phyloP scores from a whole-genome alignment of 2,888 invertebrate genomes.

The Mesoligia furuncula region DNA sequence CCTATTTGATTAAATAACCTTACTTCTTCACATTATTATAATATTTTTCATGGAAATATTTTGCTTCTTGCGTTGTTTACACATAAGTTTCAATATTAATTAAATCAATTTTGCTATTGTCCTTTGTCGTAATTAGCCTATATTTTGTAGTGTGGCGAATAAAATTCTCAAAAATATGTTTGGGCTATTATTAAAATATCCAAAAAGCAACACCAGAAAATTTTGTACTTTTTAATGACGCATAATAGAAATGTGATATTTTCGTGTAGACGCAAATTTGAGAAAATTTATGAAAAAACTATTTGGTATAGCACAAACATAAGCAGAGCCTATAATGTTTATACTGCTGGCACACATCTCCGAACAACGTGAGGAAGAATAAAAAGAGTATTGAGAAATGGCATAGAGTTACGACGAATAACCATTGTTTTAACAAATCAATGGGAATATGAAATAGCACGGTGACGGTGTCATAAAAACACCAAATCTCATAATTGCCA shows the following conservation, averaged over 20 bases:
- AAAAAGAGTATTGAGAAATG: neutral
- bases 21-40: neutral
- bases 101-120: neutral
- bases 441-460: constrained; percentile 19
- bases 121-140: neutral
- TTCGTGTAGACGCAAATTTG: neutral
- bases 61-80: neutral
- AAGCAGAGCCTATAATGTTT: neutral
- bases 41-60: neutral
- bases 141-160: neutral
- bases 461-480: neutral
- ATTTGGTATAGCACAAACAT: neutral
- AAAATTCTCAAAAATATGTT: constrained; percentile 6
- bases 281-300: neutral
- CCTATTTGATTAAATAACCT: neutral
- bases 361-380: neutral
- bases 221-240: no score
- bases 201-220: no score
- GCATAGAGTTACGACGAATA: neutral
- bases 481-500: no score
- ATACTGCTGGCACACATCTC: neutral
- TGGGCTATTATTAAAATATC: neutral
- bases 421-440: constrained; percentile 19
- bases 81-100: neutral
- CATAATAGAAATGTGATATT: neutral